Evolutionary conservation across 1,140 invertebrate species (phyloP), one percentile per base, ranked within the genome.

Genomic region (Orchesella cincta): DNA sequence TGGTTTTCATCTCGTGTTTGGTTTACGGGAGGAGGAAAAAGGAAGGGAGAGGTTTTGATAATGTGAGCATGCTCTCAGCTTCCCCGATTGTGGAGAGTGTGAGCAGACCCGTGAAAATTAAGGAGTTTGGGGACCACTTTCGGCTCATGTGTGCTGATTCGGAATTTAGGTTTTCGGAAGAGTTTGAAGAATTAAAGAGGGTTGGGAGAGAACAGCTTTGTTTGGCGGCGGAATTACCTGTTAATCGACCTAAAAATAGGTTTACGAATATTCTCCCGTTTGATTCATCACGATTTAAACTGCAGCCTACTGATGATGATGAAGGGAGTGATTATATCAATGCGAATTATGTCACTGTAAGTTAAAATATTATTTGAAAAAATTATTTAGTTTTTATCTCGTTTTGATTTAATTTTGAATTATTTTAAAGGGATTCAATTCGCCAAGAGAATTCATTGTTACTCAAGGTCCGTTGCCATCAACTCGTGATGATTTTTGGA

Each of bases 181-280:
- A 99, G 86, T 99, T 98, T 87, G 97, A 99, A 87, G 94, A 98
- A 83, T 85, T 99, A 74, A 98, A 98, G 85, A 92, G 95, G 83
- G 93, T 98, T 26, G 98, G 97, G 1, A 88, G 95, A 5, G 95
- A 98, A 82, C 94, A 97, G 85, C 88, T 93, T 0, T 89, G 87
- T 76, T 91, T 92, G 33, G 96, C 96, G 62, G 96, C 98, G 0
- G 97, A 99, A 87, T 87, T 98, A 72, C 93, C 96, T 12, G 94
- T 93, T 78, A 99, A 99, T 87, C 88, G 97, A 64, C 95, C 96
- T 0, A 99, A 99, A 87, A 99, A 99, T 88, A 90, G 98, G 5
- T 99, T 99, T 86, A 99, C 97, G 33, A 99, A 99, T 87, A 99
- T 99, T 85, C 88, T 99, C 77, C 97, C 98, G 0, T 99, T 98